A percentile compares a stretch with the other conserved stretches of the same genome.
Conservation (phyloP, 2,888 invertebrate species). For the Chymomyza caudatula region DNA sequence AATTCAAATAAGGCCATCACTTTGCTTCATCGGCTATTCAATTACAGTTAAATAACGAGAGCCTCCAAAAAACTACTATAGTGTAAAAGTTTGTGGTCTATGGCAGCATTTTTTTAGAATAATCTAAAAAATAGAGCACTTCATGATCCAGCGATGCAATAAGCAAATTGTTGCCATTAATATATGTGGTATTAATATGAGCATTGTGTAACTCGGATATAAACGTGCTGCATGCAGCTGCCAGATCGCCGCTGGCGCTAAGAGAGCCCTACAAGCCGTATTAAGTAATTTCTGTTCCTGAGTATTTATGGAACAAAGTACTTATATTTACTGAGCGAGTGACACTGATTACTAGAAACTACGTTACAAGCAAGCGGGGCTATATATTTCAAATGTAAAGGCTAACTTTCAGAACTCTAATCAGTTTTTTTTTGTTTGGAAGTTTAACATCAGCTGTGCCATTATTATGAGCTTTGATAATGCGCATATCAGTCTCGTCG, state of each 20-base stretch:
- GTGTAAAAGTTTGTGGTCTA: no score
- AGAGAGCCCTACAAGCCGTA: slow-evolving; percentile 53
- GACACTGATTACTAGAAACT: no score
- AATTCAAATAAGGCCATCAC: slow-evolving; percentile 47
- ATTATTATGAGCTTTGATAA: background rate
- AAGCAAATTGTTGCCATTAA: slow-evolving; percentile 79
- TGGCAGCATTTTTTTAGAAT: slow-evolving; percentile 40
- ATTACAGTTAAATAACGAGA: no score
- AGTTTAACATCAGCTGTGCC: background rate
- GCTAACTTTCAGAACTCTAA: no score
- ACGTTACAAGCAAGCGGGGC: no score
- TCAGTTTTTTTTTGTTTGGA: no score
- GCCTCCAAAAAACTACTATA: no score
- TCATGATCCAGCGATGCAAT: slow-evolving; percentile 77
- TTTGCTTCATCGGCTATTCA: no score
- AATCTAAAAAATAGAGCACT: slow-evolving; percentile 72
- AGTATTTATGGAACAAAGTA: no score
- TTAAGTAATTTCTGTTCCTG: no score
- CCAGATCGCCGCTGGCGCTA: slow-evolving; percentile 79
- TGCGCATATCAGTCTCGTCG: background rate
- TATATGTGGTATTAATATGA: slow-evolving; percentile 79
- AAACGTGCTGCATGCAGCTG: slow-evolving; percentile 81
- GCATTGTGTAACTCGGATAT: slow-evolving; percentile 81
- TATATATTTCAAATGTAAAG: no score
- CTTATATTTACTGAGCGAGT: no score